Conservation (phyloP, 2,113 vertebrate species). For the Antidorcas marsupialis region DNA sequence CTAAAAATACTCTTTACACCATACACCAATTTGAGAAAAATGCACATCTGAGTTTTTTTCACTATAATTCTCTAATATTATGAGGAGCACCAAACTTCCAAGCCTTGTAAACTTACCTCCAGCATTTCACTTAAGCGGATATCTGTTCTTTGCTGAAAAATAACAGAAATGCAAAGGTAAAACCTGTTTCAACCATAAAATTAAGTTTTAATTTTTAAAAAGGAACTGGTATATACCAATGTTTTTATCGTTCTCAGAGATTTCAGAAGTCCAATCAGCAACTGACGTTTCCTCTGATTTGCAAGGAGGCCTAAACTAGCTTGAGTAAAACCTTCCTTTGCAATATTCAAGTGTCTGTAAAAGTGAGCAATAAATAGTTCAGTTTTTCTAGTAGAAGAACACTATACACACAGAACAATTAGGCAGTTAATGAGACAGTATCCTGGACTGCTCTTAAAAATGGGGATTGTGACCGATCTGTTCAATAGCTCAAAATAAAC, state of each 20-base stretch:
- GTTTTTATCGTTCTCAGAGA: slow-evolving; percentile 99
- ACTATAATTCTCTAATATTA: slow-evolving; percentile 13
- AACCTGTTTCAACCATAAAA: slow-evolving; percentile 12
- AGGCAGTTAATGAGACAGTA: not conserved
- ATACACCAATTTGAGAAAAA: not conserved
- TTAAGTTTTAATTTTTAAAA: slow-evolving; percentile 24
- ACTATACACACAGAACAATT: not conserved
- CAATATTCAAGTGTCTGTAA: slow-evolving; percentile 88
- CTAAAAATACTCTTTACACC: not conserved
- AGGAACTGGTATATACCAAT: slow-evolving; percentile 82
- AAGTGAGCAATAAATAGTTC: slow-evolving; percentile 42
- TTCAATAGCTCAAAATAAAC: not conserved
- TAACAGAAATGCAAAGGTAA: slow-evolving; percentile 2
- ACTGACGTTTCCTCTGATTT: slow-evolving; percentile 94
- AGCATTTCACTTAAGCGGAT: slow-evolving; percentile 98
- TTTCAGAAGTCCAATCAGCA: slow-evolving; percentile 94
- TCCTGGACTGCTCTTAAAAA: not conserved
- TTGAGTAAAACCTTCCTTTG: slow-evolving; percentile 97
- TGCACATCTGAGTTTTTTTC: not conserved
- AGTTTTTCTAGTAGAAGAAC: not conserved
- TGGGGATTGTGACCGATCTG: not conserved
- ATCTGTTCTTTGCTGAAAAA: slow-evolving; percentile 96
- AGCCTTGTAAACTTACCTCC: slow-evolving; percentile 85
- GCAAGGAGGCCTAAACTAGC: slow-evolving; percentile 95
- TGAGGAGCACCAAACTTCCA: not conserved